These are phyloP conservation scores for Folsomia candida DNA, from an alignment of 2,888 invertebrate species.

Conservation along the genomic window DNA sequence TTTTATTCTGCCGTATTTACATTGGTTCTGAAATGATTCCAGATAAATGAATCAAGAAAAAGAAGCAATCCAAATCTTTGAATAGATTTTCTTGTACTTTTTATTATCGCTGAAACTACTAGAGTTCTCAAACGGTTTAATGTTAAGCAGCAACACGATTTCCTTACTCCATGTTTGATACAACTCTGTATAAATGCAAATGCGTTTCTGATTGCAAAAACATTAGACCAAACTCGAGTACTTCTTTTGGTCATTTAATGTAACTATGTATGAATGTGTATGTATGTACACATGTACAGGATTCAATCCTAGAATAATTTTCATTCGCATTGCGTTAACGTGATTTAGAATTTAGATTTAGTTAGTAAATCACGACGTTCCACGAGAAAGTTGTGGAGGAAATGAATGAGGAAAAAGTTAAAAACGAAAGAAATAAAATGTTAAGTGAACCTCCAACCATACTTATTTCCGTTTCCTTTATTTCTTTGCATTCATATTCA, in stretches of 20 bases:
- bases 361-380: conserved; percentile 6
- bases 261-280: not conserved
- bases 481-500: conserved; percentile 4
- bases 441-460: conserved; percentile 46
- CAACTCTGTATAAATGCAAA: not conserved
- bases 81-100: not conserved
- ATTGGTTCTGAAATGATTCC: conserved; percentile 31
- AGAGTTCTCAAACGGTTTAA: not conserved
- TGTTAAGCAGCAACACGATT: not conserved
- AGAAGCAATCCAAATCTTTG: not conserved
- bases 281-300: not conserved
- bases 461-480: conserved; percentile 45
- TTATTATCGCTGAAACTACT: not conserved
- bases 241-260: not conserved
- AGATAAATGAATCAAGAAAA: conserved; percentile 33
- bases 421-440: conserved; percentile 33
- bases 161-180: not conserved
- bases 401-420: not conserved
- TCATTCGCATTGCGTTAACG: conserved; percentile 15
- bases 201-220: conserved; percentile 5
- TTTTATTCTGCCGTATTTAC: conserved; percentile 23
- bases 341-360: not conserved
- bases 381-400: not conserved
- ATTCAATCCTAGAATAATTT: not conserved
- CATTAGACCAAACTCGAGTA: not conserved